Evolutionary conservation across 2,888 invertebrate species (phyloP), one percentile per base, ranked within the genome.

Genomic region (Neocrepidodera transversa): DNA sequence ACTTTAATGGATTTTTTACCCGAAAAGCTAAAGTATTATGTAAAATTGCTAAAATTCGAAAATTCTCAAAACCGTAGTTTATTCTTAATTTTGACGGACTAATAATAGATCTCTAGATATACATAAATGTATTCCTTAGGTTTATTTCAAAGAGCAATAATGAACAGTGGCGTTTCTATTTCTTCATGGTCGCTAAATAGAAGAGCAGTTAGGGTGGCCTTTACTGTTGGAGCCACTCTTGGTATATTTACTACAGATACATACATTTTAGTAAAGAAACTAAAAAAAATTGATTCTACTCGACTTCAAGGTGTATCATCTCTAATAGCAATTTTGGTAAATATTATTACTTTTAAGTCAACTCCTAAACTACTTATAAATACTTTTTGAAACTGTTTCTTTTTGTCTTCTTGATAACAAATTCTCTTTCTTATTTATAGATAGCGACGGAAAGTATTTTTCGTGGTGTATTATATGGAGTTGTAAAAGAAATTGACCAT

Each of bases 151-250:
- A 20, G 26, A 14, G 58, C 56, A 10, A 64, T 64, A n/a, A 53
- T 61, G 61, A 45, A 59, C 11, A 64, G 64, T 42, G 64, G 64
- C 1, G 53, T 58, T 13, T 61, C 60, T n/a, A 23, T 63, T 26
- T 49, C 43, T 18, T 42, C 48, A 7, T 61, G 52, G 50, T 36
- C 56, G 7, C 43, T 56, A 2, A 56, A 55, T 7, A 55, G 56
- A 35, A 38, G 40, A 16, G 51, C 59, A 1, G 40, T 10, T 20
- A 10, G 20, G 8, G 47, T 43, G 8, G 64, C 64, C 0, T 59
- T 55, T 14, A n/a, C 8, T 10, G 30, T 60, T 45, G 63, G 63
- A 10, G 17, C 6, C 4, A 28, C 20, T 2, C 8, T 61, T 10
- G 52, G 48, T 0, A 36, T 59, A 8, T 0, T 20, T 1, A 52